Percentiles rank a stretch among this genome's conserved stretches.
phyloP scores from a whole-genome alignment of 2,113 vertebrate species.

The Struthidea cinerea region DNA sequence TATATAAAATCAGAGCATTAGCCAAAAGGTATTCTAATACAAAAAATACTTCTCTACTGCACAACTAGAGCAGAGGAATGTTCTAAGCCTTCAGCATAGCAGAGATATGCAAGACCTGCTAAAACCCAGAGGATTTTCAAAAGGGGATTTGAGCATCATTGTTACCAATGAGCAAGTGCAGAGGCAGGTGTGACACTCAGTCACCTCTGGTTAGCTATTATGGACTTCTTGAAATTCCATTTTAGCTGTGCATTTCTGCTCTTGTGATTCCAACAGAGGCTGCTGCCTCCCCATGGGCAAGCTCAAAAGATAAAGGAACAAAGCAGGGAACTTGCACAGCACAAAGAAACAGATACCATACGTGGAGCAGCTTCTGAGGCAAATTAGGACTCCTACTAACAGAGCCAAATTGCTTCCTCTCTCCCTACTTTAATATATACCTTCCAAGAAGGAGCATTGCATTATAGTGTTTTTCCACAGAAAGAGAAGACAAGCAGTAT shows the following conservation, averaged over 20 bases:
- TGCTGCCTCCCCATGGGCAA: not conserved
- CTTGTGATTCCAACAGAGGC: slow-evolving; percentile 10
- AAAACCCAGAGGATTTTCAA: slow-evolving; percentile 8
- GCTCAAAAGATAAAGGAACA: slow-evolving; percentile 41
- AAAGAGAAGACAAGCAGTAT: not conserved
- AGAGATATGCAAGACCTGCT: slow-evolving; percentile 15
- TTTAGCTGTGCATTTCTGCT: slow-evolving; percentile 5
- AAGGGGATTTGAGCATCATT: not conserved
- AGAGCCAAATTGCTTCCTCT: slow-evolving; percentile 25
- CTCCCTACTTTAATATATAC: not conserved
- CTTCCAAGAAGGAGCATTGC: not conserved
- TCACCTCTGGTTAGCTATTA: slow-evolving; percentile 21
- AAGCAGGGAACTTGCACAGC: slow-evolving; percentile 10
- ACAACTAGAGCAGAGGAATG: not conserved
- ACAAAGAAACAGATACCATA: not conserved
- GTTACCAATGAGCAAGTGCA: not conserved
- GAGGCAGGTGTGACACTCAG: slow-evolving; percentile 1
- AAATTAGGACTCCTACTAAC: slow-evolving; percentile 2
- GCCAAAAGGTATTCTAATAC: slow-evolving; percentile 9
- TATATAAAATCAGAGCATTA: not conserved
- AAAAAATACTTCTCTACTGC: not conserved
- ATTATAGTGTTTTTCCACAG: not conserved
- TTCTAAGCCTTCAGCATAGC: not conserved
- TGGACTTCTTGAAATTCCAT: not conserved
- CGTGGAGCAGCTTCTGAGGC: not conserved